These are phyloP conservation scores for Nyctereutes procyonoides DNA, from an alignment of 2,113 vertebrate genomes.

Conservation along the genomic window DNA sequence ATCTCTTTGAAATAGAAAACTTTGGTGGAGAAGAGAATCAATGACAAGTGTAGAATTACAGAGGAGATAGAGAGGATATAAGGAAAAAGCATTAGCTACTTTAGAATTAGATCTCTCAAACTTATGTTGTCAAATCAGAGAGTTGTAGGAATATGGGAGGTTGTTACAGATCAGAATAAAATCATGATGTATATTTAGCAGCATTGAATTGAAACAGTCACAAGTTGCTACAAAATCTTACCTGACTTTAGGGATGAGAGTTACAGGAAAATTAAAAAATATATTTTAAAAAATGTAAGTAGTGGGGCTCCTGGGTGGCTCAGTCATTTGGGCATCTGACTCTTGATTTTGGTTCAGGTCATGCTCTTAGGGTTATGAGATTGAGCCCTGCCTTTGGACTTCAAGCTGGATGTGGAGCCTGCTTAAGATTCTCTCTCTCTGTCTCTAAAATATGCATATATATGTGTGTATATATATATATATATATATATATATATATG, in stretches of 20 bases:
- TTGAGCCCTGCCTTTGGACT: neutral
- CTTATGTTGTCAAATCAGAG: neutral
- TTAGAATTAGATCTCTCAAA: neutral
- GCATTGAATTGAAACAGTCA: neutral
- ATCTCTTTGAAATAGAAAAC: neutral
- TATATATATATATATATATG: no score
- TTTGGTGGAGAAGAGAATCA: neutral
- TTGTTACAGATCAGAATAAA: neutral
- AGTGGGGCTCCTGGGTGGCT: neutral
- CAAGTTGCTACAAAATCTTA: constrained; percentile 7
- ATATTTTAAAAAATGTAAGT: neutral
- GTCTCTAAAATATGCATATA: neutral
- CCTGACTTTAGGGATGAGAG: neutral
- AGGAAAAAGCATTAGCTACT: neutral
- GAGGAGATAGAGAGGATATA: neutral
- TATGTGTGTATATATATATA: no score
- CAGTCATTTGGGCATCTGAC: neutral
- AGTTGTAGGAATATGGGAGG: neutral
- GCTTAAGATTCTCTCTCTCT: neutral
- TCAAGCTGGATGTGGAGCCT: neutral
- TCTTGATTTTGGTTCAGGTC: neutral
- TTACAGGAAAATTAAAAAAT: neutral
- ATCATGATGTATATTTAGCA: neutral
- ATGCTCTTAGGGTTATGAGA: neutral
- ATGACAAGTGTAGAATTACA: neutral